Percentiles rank a stretch among this genome's conserved stretches.
Conservation (phyloP, 2,113 vertebrate genomes). For the Zosterops hypoxanthus region DNA sequence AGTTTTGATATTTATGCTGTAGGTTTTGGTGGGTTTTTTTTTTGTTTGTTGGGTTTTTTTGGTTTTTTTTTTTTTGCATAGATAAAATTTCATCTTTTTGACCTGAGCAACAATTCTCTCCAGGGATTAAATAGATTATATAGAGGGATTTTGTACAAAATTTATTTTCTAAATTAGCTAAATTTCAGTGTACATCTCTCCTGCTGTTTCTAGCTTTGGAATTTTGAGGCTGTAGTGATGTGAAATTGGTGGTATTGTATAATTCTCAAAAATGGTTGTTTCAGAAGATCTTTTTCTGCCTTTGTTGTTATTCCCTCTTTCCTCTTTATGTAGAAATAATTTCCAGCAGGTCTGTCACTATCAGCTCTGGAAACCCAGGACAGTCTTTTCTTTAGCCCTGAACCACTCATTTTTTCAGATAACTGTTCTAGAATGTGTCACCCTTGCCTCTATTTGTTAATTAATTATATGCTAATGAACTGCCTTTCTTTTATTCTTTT, state of each 20-base stretch:
- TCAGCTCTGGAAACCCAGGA: background rate
- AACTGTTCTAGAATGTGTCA: background rate
- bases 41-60: background rate
- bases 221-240: background rate
- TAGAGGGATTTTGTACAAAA: background rate
- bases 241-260: background rate
- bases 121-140: background rate
- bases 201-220: background rate
- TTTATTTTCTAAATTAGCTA: background rate
- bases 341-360: background rate
- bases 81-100: background rate
- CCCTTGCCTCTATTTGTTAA: background rate
- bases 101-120: background rate
- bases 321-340: background rate
- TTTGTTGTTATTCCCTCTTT: background rate
- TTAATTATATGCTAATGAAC: background rate
- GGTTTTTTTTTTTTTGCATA: fast-evolving
- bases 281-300: background rate
- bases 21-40: background rate
- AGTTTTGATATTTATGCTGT: background rate
- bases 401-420: background rate
- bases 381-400: background rate
- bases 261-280: background rate
- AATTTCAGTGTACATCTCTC: background rate
- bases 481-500: background rate